Conservation (phyloP, 92 coral and sea anemone genomes). For the Virgularia gustaviana region DNA sequence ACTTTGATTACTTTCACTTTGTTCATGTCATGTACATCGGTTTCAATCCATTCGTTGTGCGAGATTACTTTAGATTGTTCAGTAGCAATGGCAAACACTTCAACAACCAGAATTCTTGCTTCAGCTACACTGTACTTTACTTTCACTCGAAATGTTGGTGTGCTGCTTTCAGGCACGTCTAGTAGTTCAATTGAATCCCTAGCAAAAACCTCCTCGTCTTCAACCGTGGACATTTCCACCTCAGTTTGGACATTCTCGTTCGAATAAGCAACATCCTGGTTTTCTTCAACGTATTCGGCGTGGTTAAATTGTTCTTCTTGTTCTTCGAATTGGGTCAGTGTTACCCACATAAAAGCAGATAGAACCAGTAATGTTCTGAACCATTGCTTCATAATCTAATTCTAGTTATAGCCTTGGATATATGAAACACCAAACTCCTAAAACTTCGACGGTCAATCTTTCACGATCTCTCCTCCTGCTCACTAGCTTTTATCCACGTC, state of each 20-base stretch:
- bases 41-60: constrained; percentile 52
- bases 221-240: background rate
- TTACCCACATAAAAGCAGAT: background rate
- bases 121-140: constrained; percentile 11
- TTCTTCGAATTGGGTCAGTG: background rate
- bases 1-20: constrained; percentile 48
- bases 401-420: background rate
- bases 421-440: background rate
- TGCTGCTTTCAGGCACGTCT: background rate
- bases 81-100: constrained; percentile 59
- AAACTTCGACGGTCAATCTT: background rate
- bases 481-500: too few relatives aligned
- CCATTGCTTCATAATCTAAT: background rate
- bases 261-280: background rate
- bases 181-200: constrained; percentile 16
- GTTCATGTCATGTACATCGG: constrained; percentile 47
- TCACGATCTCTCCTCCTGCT: background rate
- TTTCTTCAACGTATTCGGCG: background rate
- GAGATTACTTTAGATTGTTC: constrained; percentile 45
- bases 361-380: background rate
- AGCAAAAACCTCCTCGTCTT: background rate
- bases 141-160: constrained; percentile 5
- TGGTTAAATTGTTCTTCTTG: background rate
- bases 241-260: background rate
- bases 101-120: constrained; percentile 59